Base-by-base conservation (phyloP, 2,113 vertebrate genomes). In the Nannobrachium achirus region DNA sequence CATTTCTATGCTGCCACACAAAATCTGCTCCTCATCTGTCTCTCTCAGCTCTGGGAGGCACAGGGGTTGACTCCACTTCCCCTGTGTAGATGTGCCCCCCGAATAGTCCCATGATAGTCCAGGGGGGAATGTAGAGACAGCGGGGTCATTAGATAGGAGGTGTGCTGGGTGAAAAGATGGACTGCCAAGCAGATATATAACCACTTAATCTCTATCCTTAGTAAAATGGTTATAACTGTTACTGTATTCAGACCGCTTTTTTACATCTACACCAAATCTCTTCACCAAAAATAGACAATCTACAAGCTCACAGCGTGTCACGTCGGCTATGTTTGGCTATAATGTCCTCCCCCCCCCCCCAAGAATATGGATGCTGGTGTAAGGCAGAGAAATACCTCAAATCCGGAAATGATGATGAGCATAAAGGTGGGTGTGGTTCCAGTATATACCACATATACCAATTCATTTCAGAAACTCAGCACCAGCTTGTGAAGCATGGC, bases 21-120 rank as follows among this genome's bases (percentile, higher is more conserved):
- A 63, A 92, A 89, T 91, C 61, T 82, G 76, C 63, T 69, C 75
- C 75, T 91, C 89, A 91, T 91, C 79, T 83, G 56, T 67, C 67
- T 60, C 57, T 68, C 62, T 45, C 39, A 44, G 76, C 33, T 61
- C 57, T 41, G 69, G 52, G 46, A 68, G n/a, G 5, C 56, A 77
- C 51, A 41, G 50, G 46, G 72, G 68, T 73, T 64, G 53, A 57
- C 57, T 63, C 67, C 61, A 60, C 48, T 64, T 62, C 46, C 16
- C 52, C 44, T 19, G 66, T 15, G 41, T 42, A 9, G 41, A 25
- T 58, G 45, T 39, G 16, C 48, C 50, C 41, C 64, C 53, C 53
- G 62, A 71, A 48, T 59, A 51, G 55, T 73, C 53, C 64, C 71
- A 68, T 74, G 77, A 70, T 69, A 56, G 46, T 71, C 10, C 58